These are phyloP conservation scores for Gallinago undulata DNA, from an alignment of 2,113 vertebrate genomes.

Conservation along the genomic window DNA sequence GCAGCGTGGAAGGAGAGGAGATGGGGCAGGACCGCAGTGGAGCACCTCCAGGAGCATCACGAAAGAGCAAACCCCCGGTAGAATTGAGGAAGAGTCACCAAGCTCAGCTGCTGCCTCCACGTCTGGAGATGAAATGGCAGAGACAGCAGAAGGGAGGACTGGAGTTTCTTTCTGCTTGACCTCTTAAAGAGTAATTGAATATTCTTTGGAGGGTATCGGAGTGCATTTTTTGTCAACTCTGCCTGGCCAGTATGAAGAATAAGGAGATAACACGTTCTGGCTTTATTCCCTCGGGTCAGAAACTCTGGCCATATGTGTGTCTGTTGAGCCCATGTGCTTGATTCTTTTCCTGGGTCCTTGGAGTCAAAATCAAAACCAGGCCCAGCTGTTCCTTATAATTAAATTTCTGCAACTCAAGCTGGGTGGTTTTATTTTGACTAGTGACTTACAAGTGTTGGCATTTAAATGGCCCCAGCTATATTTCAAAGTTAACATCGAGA, in stretches of 20 bases:
- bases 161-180: background rate
- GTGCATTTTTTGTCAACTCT: background rate
- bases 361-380: slow-evolving; percentile 42
- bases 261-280: background rate
- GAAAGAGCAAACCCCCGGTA: background rate
- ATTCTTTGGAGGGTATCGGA: background rate
- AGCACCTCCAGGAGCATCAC: background rate
- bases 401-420: slow-evolving; percentile 49
- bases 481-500: slow-evolving; percentile 57
- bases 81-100: background rate
- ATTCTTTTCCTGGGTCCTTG: background rate
- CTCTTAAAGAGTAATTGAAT: background rate
- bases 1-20: background rate
- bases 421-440: slow-evolving; percentile 60
- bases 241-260: background rate
- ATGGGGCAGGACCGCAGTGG: background rate
- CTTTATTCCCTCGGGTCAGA: background rate
- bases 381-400: slow-evolving; percentile 63
- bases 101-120: background rate
- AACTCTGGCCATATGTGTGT: background rate
- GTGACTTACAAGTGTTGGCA: slow-evolving; percentile 58
- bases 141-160: background rate
- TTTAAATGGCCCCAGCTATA: slow-evolving; percentile 50
- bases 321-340: background rate
- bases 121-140: background rate